Evolutionary conservation across 2,888 invertebrate species (phyloP).

Genomic region (Drosophila nigricruria): DNA sequence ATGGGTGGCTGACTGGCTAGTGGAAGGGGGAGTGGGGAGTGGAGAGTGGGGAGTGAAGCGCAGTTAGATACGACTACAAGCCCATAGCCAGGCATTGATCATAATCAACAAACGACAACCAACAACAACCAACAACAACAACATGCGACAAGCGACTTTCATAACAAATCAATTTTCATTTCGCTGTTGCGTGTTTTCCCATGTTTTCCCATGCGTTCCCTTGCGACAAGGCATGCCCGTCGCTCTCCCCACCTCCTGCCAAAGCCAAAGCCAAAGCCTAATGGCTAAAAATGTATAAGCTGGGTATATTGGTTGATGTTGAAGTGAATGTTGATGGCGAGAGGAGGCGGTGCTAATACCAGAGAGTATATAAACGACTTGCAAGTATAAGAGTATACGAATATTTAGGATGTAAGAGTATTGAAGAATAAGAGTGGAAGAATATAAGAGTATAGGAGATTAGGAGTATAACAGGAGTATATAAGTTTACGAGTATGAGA

Average conservation of each 20-base stretch:
- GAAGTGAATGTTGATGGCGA: not conserved
- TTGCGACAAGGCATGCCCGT: slow-evolving; percentile 20
- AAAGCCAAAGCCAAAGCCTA: slow-evolving; percentile 1
- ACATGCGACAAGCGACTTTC: slow-evolving; percentile 39
- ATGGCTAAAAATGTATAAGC: slow-evolving; percentile 4
- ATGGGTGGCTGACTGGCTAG: slow-evolving; percentile 1
- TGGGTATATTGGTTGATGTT: not conserved
- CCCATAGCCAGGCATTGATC: slow-evolving; percentile 45
- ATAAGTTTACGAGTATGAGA: not conserved
- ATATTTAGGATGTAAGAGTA: not conserved
- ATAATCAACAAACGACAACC: slow-evolving; percentile 47
- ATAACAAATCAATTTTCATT: slow-evolving; percentile 71
- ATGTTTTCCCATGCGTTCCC: slow-evolving; percentile 36
- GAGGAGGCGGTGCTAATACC: not conserved
- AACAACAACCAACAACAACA: slow-evolving; percentile 28
- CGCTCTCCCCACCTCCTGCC: not conserved
- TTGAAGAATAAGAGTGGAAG: not conserved
- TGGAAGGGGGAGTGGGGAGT: not conserved
- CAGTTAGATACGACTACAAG: not conserved
- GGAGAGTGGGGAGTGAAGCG: not conserved
- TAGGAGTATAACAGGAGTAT: not conserved
- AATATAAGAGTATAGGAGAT: not conserved
- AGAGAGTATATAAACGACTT: not conserved
- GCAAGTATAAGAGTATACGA: not conserved
- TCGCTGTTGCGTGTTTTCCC: slow-evolving; percentile 50